Evolutionary conservation across 2,888 invertebrate genomes (phyloP).

Genomic region (Notocelia uddmanniana): DNA sequence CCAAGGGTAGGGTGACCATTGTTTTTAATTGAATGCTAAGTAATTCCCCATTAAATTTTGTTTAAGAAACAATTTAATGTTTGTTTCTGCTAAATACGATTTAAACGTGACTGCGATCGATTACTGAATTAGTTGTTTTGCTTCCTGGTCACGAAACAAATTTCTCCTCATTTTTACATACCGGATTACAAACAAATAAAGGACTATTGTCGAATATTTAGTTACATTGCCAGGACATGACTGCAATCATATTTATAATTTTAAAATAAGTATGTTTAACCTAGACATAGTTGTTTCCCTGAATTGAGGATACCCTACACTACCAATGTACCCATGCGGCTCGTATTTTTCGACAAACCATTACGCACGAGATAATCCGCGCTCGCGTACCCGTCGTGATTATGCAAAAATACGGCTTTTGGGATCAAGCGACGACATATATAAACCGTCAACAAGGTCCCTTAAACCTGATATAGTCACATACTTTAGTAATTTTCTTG

Average conservation of each 20-base stretch:
- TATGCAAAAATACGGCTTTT: conserved; percentile 20
- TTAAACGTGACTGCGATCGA: no score
- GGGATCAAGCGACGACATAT: conserved; percentile 4
- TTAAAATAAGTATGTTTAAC: no score
- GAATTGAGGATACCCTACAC: conserved; percentile 4
- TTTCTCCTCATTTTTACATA: background rate
- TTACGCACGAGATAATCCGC: conserved; percentile 28
- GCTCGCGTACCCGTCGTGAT: conserved; percentile 26
- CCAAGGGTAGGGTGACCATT: no score
- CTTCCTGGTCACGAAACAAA: background rate
- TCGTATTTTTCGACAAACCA: conserved; percentile 25
- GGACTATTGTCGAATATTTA: background rate
- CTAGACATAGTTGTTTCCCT: conserved; percentile 1
- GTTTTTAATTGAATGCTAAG: no score
- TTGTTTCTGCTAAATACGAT: no score
- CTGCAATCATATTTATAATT: no score
- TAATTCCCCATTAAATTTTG: no score
- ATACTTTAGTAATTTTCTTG: conserved; percentile 17
- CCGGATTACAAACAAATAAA: background rate
- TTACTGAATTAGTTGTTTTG: no score
- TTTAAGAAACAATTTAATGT: no score
- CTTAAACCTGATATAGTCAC: conserved; percentile 22
- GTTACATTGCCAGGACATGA: background rate
- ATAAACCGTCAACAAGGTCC: conserved; percentile 17
- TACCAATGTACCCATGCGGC: background rate